Percentiles rank a stretch among this genome's conserved stretches.
Evolutionary conservation across 2,888 invertebrate species (phyloP).

Genomic region (Keiferia lycopersicella): DNA sequence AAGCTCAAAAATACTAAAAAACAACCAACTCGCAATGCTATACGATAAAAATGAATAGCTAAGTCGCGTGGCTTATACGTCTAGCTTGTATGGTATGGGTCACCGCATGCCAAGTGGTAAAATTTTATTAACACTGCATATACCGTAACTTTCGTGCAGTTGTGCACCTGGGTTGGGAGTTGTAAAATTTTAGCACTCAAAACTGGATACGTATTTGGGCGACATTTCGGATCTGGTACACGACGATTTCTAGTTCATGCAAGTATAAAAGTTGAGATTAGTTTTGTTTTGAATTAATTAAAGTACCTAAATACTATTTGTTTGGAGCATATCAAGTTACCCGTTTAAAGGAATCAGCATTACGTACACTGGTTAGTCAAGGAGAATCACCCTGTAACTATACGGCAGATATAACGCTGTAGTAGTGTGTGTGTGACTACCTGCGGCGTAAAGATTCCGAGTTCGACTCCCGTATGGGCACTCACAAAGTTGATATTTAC

Average conservation of each 20-base stretch:
- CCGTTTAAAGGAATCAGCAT: too few relatives aligned
- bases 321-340: too few relatives aligned
- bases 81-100: not conserved
- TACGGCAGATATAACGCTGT: too few relatives aligned
- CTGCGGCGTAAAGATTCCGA: too few relatives aligned
- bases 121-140: not conserved
- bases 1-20: not conserved
- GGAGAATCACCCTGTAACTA: too few relatives aligned
- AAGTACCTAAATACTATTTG: too few relatives aligned
- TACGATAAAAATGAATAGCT: not conserved
- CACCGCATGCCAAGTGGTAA: constrained; percentile 9
- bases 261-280: too few relatives aligned
- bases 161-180: constrained; percentile 7
- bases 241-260: not conserved
- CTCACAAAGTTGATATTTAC: too few relatives aligned
- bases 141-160: not conserved
- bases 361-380: too few relatives aligned
- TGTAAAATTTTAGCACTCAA: constrained; percentile 2
- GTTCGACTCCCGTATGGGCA: too few relatives aligned
- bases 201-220: not conserved
- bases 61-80: not conserved
- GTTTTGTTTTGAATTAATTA: not conserved
- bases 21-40: too few relatives aligned
- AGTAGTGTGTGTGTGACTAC: too few relatives aligned
- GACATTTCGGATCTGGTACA: not conserved